Percentiles rank a stretch among this genome's conserved stretches.
Conservation (phyloP, 2,888 invertebrate genomes). For the Acronicta aceris region DNA sequence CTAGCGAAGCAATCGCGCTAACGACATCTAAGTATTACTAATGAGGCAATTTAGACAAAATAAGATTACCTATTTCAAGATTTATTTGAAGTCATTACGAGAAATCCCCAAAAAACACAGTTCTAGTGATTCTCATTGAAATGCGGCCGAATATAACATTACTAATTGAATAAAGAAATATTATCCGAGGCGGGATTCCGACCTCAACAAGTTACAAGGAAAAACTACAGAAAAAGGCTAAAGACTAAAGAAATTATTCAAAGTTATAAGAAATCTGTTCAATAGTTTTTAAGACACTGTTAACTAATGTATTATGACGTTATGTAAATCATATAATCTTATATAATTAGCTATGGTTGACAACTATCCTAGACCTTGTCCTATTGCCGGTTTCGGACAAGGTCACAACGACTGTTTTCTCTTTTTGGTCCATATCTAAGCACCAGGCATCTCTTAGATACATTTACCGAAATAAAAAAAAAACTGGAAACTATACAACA, state of each 20-base stretch:
- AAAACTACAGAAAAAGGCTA: too few species aligned
- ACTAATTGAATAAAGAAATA: too few species aligned
- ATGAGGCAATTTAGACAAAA: conserved; percentile 26
- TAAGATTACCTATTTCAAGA: too few species aligned
- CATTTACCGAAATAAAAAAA: not conserved
- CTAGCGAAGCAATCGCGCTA: too few species aligned
- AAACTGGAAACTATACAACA: not conserved
- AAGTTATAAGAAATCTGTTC: conserved; percentile 5
- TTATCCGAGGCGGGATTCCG: too few species aligned
- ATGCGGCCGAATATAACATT: too few species aligned
- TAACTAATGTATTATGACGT: not conserved
- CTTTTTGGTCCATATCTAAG: not conserved
- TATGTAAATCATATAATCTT: conserved; percentile 1
- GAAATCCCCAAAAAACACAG: too few species aligned
- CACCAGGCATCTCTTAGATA: not conserved
- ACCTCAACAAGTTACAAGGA: too few species aligned
- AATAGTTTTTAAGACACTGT: not conserved
- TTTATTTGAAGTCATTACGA: too few species aligned
- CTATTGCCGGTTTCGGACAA: conserved; percentile 10
- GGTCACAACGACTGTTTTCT: not conserved
- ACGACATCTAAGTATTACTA: too few species aligned
- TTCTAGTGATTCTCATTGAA: too few species aligned
- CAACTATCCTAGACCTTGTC: conserved; percentile 8
- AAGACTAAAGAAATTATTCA: too few species aligned
- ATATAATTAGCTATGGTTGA: conserved; percentile 3